A percentile compares a stretch with the other conserved stretches of the same genome.
phyloP scores from a whole-genome alignment of 2,888 invertebrate species.

The Sphecodes monilicornis region DNA sequence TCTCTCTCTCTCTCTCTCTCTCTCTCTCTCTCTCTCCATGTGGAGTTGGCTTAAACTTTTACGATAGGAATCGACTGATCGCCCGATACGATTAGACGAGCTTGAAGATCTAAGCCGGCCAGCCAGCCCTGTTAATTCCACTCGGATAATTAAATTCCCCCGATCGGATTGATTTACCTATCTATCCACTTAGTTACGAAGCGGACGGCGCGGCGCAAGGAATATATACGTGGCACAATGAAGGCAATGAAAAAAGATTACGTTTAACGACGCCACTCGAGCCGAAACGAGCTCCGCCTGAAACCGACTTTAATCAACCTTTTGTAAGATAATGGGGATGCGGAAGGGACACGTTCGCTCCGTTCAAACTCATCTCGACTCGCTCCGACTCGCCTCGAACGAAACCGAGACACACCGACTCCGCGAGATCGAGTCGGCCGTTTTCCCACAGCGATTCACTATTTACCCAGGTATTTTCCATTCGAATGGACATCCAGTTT shows the following conservation, averaged over 20 bases:
- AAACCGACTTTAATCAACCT: conserved; percentile 54
- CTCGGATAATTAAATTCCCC: conserved; percentile 47
- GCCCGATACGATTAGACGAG: conserved; percentile 18
- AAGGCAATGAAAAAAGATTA: conserved; percentile 45
- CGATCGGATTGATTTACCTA: conserved; percentile 36
- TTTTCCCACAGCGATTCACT: neutral
- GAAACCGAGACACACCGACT: neutral
- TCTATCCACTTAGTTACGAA: conserved; percentile 48
- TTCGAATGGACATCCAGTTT: conserved; percentile 17
- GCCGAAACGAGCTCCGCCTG: conserved; percentile 10
- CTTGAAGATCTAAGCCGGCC: conserved; percentile 19
- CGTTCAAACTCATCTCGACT: neutral
- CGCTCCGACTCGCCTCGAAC: neutral
- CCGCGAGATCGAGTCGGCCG: conserved; percentile 7
- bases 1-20: too few relatives aligned
- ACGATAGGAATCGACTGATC: conserved; percentile 3
- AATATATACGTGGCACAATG: conserved; percentile 41
- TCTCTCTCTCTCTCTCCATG: neutral
- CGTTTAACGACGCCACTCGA: conserved; percentile 50
- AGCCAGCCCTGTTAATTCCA: conserved; percentile 10
- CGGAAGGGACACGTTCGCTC: conserved; percentile 38
- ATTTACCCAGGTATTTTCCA: conserved; percentile 3
- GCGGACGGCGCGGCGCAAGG: neutral
- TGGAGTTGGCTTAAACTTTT: conserved; percentile 5
- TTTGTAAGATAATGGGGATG: conserved; percentile 58